Base-by-base conservation (phyloP, 1,140 invertebrate species). In the Aporrectodea caliginosa region DNA sequence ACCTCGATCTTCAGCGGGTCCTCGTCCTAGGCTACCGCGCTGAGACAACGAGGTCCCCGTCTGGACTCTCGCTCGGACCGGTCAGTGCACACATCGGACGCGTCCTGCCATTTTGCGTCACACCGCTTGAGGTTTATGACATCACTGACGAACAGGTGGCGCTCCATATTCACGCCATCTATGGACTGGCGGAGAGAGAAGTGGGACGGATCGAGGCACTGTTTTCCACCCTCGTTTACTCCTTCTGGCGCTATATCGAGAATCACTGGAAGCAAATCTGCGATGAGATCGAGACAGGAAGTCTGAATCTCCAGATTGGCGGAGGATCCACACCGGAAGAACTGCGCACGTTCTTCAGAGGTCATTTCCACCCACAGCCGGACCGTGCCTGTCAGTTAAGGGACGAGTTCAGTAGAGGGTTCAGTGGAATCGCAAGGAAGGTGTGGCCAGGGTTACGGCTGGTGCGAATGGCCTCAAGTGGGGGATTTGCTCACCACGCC, bases 161-260 rank as follows among this genome's bases (percentile, higher is more conserved):
- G 1, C 32, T 80, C 22, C 75, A 80, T 74, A 33, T 73, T 1
- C 75, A 77, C 43, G 77, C 80, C 29, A 72, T 81, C 12, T 78
- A 69, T 33, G 73, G 43, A 1, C 58, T 79, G 2, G 16, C 29
- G 16, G 77, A 79, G 29, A n/a, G 22, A 22, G 80, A 81, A 58
- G 70, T 81, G 27, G 58, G 77, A 33, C 80, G 75, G 29, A 79
- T 81, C 29, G 80, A 81, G 35, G 69, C 80, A 22, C 58, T 81
- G 16, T 68, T 81, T n/a, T 81, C 78, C 34, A 75, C 78, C 1
- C 32, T 79, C 16, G 72, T 81, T 31, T 81, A 79, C 35, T 58
- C 76, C 31, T 81, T 81, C 31, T 78, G 70, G 77, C 2, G 43
- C 1, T 72, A 69, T 75, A 43, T 81, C 22, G 69, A 78, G 22